Evolutionary conservation across 2,797 vertebrate species (phyloP), one percentile per base, ranked within the genome.

Genomic region (Nothura maculosa): DNA sequence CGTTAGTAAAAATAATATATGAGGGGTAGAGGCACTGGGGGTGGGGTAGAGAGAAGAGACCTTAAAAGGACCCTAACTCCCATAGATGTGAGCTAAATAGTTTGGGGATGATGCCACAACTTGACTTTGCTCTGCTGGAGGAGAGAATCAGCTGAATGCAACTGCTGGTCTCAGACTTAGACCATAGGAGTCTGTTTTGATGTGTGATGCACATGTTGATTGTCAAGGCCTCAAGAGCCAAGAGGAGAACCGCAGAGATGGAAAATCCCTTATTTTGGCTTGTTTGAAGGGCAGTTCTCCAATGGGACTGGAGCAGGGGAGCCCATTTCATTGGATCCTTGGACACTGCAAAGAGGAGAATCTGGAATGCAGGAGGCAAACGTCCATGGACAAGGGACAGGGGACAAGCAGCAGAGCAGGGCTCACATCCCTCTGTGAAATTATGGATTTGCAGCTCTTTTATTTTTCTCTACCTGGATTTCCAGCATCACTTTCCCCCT

Each of bases 1-100:
- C 67, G 66, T 87, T 79, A 83, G 77, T 70, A 92, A 87, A 95
- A 95, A 87, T 92, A 96, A 95, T 91, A 89, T 91, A 94, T 58
- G 95, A 92, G 73, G 80, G 85, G 74, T 61, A 89, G 76, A 9
- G 64, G 61, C 83, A 54, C 79, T 83, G 60, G 85, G 92, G 77
- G 79, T 87, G 92, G 87, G 61, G 82, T 38, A 21, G 48, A 38
- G 28, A 83, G 81, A 93, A 85, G 79, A 91, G 85, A 70, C 81
- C 66, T 94, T 94, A 89, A 96, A 94, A 94, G 70, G 84, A 30
- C 72, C 38, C 55, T 10, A 48, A 82, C 76, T 85, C 78, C 66
- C 64, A 48, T 74, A 73, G 77, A 72, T 64, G 64, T 0, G 22
- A 76, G 13, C 20, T 25, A 66, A 91, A 89, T 17, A 50, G 75